Conservation (phyloP, 2,113 vertebrate genomes). For the Sinocyclocheilus anshuiensis region DNA sequence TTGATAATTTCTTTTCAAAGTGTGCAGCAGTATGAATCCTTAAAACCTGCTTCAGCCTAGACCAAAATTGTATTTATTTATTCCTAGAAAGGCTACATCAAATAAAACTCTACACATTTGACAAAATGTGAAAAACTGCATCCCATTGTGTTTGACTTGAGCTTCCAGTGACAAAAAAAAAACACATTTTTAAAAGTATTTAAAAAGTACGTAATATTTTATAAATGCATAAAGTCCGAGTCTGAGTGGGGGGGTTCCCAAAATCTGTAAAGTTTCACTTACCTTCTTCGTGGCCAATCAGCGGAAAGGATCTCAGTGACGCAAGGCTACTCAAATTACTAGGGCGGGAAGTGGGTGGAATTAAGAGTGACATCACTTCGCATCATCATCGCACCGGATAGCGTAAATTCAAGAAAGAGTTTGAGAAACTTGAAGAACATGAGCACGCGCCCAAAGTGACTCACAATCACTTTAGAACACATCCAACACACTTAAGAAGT, state of each 20-base stretch:
- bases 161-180: background rate
- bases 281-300: conserved; percentile 31
- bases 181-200: too few relatives aligned
- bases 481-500: background rate
- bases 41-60: background rate
- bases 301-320: background rate
- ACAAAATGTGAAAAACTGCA: background rate
- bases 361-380: conserved; percentile 7
- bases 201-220: too few relatives aligned
- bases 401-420: background rate
- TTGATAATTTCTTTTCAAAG: too few relatives aligned
- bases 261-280: background rate
- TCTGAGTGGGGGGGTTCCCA: background rate
- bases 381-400: conserved; percentile 2
- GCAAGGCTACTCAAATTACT: conserved; percentile 47
- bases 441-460: conserved; percentile 12
- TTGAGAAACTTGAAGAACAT: conserved; percentile 4
- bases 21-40: too few relatives aligned
- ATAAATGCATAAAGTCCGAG: background rate
- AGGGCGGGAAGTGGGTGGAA: conserved; percentile 65
- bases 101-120: too few relatives aligned
- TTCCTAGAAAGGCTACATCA: background rate
- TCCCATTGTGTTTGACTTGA: background rate
- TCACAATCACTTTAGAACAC: background rate
- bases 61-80: background rate